phyloP scores from a whole-genome alignment of 2,797 vertebrate genomes.

The Thripadectes ignobilis region DNA sequence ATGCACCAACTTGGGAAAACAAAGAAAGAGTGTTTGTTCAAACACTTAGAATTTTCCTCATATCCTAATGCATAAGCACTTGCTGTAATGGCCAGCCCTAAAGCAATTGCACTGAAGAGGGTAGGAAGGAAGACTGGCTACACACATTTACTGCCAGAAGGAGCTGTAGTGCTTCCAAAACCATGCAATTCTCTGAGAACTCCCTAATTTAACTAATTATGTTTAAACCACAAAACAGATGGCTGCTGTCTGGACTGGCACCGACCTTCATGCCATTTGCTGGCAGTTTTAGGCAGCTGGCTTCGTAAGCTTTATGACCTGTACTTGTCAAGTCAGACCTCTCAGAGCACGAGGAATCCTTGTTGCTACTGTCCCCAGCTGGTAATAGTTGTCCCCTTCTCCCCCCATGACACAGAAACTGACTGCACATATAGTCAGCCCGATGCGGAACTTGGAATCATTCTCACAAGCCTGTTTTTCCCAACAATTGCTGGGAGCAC shows the following conservation, averaged over 20 bases:
- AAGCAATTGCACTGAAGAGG: neutral
- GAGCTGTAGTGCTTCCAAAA: neutral
- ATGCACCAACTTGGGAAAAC: rapidly evolving
- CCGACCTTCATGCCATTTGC: neutral
- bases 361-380: neutral
- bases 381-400: neutral
- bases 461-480: neutral
- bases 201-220: neutral
- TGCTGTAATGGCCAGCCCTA: neutral
- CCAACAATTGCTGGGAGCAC: neutral
- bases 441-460: rapidly evolving
- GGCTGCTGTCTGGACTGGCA: neutral
- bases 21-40: neutral
- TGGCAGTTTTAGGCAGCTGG: neutral
- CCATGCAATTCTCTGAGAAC: neutral
- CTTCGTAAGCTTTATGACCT: neutral
- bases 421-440: neutral
- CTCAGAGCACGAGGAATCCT: neutral
- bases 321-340: neutral
- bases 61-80: neutral
- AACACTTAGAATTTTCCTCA: neutral
- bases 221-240: neutral
- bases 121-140: neutral
- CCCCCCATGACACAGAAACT: neutral
- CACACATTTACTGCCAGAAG: neutral